Conservation (phyloP, 2,888 invertebrate genomes). For the Ophraella communa region DNA sequence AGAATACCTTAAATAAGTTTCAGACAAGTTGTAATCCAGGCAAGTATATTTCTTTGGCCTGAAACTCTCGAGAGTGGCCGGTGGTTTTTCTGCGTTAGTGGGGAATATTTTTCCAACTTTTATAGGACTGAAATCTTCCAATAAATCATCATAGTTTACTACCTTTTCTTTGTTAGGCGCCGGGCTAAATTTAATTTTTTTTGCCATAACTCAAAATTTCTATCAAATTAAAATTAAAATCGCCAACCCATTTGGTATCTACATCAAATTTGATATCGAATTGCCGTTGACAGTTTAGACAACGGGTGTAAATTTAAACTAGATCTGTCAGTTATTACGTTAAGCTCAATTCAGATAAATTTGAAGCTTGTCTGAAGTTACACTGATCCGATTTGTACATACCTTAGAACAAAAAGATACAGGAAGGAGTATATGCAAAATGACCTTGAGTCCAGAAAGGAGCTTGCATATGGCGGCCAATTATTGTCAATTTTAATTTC, state of each 20-base stretch:
- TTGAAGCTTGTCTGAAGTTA: too few relatives aligned
- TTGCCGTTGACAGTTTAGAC: constrained; percentile 4
- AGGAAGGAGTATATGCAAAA: too few relatives aligned
- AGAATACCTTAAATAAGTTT: constrained; percentile 44
- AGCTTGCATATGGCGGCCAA: too few relatives aligned
- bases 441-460: too few relatives aligned
- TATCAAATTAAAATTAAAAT: neutral
- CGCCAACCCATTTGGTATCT: neutral
- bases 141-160: constrained; percentile 15
- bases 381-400: too few relatives aligned
- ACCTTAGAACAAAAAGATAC: too few relatives aligned
- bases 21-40: constrained; percentile 48
- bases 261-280: neutral
- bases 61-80: constrained; percentile 37
- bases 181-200: constrained; percentile 1
- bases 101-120: constrained; percentile 42
- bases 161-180: neutral
- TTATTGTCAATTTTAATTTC: too few relatives aligned
- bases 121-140: constrained; percentile 37
- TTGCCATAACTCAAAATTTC: neutral
- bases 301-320: neutral
- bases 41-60: constrained; percentile 41
- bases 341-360: neutral
- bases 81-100: constrained; percentile 34
- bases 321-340: neutral